Evolutionary conservation across 1,140 invertebrate species (phyloP).

Genomic region (Platorchestia sp.): DNA sequence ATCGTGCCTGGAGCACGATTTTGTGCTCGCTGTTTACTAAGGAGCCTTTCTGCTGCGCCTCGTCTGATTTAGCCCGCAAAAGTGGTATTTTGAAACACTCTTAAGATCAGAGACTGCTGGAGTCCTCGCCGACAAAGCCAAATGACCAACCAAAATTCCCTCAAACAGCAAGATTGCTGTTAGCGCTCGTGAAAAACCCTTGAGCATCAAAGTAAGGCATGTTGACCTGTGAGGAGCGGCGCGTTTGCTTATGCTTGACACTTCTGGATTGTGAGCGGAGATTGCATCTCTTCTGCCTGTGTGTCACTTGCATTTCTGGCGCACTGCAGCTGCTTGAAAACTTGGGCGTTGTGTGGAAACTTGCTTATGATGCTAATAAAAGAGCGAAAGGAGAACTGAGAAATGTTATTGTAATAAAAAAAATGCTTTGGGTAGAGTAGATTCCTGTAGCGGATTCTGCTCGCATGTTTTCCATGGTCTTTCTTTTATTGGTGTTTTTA

Average conservation of each 20-base stretch:
- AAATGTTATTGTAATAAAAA: no score
- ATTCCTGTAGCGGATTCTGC: no score
- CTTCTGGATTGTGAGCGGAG: background rate
- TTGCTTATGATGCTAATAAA: no score
- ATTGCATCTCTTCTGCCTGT: background rate
- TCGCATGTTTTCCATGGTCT: no score
- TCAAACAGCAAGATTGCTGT: background rate
- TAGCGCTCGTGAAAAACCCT: background rate
- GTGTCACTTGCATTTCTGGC: background rate
- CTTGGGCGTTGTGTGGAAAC: background rate
- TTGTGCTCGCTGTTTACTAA: background rate
- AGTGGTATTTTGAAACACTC: background rate
- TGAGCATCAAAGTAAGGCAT: background rate
- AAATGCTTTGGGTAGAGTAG: no score
- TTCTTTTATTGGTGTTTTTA: no score
- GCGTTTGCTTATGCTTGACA: background rate
- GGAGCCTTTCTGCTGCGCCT: background rate
- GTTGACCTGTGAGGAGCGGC: background rate
- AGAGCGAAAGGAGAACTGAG: no score
- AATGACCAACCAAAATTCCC: background rate
- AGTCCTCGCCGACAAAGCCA: background rate
- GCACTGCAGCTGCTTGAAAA: background rate
- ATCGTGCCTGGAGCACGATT: background rate
- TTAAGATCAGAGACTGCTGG: background rate
- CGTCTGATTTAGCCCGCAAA: background rate